These are phyloP conservation scores for Procavia capensis DNA, from an alignment of 2,113 vertebrate genomes.

Conservation along the genomic window DNA sequence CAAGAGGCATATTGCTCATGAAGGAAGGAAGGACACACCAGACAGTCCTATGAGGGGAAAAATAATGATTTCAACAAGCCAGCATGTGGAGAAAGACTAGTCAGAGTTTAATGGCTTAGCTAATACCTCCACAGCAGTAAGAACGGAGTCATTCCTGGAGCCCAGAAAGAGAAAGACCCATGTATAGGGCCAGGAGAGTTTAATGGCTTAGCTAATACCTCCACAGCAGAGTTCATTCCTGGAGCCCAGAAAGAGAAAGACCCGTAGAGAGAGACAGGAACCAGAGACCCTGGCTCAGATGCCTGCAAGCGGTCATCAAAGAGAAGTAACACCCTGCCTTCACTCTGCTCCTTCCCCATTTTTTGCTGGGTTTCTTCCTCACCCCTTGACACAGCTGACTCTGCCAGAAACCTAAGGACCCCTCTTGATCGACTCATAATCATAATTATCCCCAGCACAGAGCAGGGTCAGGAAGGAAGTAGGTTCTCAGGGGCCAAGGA, in stretches of 20 bases:
- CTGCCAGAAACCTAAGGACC: background rate
- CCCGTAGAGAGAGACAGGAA: accelerated
- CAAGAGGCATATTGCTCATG: background rate
- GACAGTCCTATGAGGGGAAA: no score
- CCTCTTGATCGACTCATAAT: background rate
- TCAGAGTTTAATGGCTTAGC: background rate
- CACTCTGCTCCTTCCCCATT: background rate
- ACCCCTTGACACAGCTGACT: background rate
- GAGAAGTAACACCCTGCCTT: background rate
- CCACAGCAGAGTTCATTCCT: no score
- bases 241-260: background rate
- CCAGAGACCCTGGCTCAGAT: accelerated
- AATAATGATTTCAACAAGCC: no score
- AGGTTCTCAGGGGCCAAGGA: background rate
- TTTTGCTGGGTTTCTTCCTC: background rate
- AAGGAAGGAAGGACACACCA: background rate
- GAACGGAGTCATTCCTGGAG: no score
- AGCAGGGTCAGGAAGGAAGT: background rate
- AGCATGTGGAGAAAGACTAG: no score
- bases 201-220: background rate
- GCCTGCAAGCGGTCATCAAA: accelerated
- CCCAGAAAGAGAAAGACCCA: background rate
- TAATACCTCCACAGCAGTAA: background rate
- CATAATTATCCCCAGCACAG: no score
- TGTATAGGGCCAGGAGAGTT: no score